A percentile compares a stretch with the other conserved stretches of the same genome.
These are phyloP conservation scores for Oligia latruncula DNA, from an alignment of 2,888 invertebrate species.

Conservation along the genomic window DNA sequence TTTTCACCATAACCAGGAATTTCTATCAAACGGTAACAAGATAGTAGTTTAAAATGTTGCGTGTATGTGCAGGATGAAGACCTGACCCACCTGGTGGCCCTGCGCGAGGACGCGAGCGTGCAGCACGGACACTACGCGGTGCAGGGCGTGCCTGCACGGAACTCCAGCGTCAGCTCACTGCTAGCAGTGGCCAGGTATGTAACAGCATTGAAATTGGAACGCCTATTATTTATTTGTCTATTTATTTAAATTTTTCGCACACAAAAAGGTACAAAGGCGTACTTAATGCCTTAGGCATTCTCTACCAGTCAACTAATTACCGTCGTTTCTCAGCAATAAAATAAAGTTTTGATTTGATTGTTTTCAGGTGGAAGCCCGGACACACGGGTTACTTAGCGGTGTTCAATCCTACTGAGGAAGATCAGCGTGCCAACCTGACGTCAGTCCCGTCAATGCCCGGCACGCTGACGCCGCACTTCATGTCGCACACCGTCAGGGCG, in stretches of 20 bases:
- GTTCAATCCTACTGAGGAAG: constrained; percentile 91
- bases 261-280: not conserved
- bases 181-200: constrained; percentile 92
- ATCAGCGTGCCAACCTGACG: constrained; percentile 90
- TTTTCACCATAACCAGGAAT: not conserved
- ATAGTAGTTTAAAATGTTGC: not conserved
- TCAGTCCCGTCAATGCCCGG: constrained; percentile 87
- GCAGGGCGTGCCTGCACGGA: constrained; percentile 86
- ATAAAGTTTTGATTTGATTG: not conserved
- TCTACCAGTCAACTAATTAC: not conserved
- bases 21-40: not conserved
- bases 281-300: not conserved
- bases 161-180: constrained; percentile 81
- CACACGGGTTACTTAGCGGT: constrained; percentile 94
- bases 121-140: constrained; percentile 91
- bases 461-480: constrained; percentile 90
- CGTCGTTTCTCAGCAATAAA: not conserved
- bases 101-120: constrained; percentile 90
- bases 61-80: constrained; percentile 66
- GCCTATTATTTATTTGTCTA: not conserved
- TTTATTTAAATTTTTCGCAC: not conserved
- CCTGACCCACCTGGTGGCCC: constrained; percentile 74
- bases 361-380: constrained; percentile 92
- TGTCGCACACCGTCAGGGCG: constrained; percentile 87
- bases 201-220: not conserved